These are phyloP conservation scores for Macaria liturata DNA, from an alignment of 2,888 invertebrate genomes.

Conservation along the genomic window DNA sequence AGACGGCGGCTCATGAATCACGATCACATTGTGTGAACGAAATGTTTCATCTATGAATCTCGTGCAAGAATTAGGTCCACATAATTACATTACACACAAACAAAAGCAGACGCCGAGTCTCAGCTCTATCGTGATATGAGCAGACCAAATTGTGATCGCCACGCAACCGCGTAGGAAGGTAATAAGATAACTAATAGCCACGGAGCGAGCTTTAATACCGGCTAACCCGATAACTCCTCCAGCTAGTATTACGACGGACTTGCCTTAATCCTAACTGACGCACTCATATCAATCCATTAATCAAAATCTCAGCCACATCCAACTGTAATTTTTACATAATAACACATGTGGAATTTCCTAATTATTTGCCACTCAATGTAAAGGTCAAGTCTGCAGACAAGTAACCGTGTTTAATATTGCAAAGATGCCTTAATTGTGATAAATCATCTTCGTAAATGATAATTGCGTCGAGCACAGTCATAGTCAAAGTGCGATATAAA, in stretches of 20 bases:
- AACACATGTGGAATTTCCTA: slow-evolving; percentile 43
- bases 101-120: slow-evolving; percentile 20
- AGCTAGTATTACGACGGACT: slow-evolving; percentile 30
- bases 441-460: slow-evolving; percentile 64
- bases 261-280: slow-evolving; percentile 27
- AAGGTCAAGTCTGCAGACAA: slow-evolving; percentile 55
- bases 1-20: slow-evolving; percentile 6
- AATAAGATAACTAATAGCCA: slow-evolving; percentile 62
- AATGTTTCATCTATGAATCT: slow-evolving; percentile 26
- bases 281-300: slow-evolving; percentile 23
- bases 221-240: slow-evolving; percentile 12
- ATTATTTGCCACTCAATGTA: slow-evolving; percentile 43
- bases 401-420: slow-evolving; percentile 51
- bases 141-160: slow-evolving; percentile 71
- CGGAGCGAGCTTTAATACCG: slow-evolving; percentile 34
- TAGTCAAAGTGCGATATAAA: slow-evolving; percentile 53
- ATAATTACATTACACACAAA: slow-evolving; percentile 28
- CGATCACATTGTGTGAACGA: slow-evolving; percentile 16
- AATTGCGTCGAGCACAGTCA: slow-evolving; percentile 57
- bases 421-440: slow-evolving; percentile 64
- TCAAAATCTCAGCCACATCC: slow-evolving; percentile 24
- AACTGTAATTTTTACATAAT: slow-evolving; percentile 28
- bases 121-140: slow-evolving; percentile 49
- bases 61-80: slow-evolving; percentile 25
- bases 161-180: slow-evolving; percentile 67